Evolutionary conservation across 2,888 invertebrate species (phyloP).

Genomic region (Drosophila tripunctata): DNA sequence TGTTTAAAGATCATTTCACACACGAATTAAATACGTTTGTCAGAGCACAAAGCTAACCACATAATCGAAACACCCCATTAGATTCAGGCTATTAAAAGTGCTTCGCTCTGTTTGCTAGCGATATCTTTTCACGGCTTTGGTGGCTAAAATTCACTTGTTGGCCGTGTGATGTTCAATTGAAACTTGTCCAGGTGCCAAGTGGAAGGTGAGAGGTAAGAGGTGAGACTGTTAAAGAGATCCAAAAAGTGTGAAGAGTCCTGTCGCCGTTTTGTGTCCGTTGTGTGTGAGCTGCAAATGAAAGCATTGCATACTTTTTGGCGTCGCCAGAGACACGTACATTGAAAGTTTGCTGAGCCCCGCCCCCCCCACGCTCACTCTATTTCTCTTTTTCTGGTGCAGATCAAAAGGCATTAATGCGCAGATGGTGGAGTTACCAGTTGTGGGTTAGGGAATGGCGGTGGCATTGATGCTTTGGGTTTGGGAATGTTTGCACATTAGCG

Average conservation of each 20-base stretch:
- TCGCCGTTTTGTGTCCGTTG: slow-evolving; percentile 19
- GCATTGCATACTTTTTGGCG: slow-evolving; percentile 38
- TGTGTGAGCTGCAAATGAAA: slow-evolving; percentile 29
- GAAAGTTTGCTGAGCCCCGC: slow-evolving; percentile 43
- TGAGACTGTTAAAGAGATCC: slow-evolving; percentile 25
- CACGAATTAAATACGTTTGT: neutral
- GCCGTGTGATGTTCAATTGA: slow-evolving; percentile 51
- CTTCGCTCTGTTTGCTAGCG: slow-evolving; percentile 9
- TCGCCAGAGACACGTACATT: slow-evolving; percentile 54
- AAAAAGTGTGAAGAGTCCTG: slow-evolving; percentile 22
- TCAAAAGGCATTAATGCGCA: slow-evolving; percentile 71
- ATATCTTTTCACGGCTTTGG: slow-evolving; percentile 40
- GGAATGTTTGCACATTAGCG: slow-evolving; percentile 70
- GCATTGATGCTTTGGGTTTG: slow-evolving; percentile 27
- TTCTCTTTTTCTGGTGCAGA: slow-evolving; percentile 40
- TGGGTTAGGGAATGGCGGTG: neutral
- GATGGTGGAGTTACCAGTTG: slow-evolving; percentile 14
- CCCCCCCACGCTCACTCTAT: neutral
- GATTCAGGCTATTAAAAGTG: slow-evolving; percentile 10
- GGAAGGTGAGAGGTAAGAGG: neutral
- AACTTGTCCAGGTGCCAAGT: slow-evolving; percentile 17
- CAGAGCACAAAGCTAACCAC: neutral
- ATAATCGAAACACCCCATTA: neutral
- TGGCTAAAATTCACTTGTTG: slow-evolving; percentile 60
- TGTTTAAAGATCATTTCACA: neutral